Conservation (phyloP, 37 sponge, comb jelly and placozoan species). For the Petrosia ficiformis region DNA sequence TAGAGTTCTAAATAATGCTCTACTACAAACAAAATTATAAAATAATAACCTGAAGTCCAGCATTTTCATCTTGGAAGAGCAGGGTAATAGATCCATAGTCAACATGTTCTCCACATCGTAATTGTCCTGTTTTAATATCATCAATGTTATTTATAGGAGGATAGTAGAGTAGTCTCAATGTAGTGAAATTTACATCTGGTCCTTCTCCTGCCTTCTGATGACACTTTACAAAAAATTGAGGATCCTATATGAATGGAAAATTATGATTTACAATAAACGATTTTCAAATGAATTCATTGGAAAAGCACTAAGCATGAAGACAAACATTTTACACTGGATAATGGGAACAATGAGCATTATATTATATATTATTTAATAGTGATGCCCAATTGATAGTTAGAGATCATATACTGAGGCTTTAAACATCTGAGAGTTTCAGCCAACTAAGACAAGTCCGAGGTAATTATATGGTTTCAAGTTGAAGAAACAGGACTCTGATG, state of each 20-base stretch:
- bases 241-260: slow-evolving; percentile 33
- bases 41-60: slow-evolving; percentile 75
- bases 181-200: slow-evolving; percentile 16
- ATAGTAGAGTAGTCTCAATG: slow-evolving; percentile 58
- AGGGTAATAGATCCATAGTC: slow-evolving; percentile 78
- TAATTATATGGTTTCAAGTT: no score
- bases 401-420: no score
- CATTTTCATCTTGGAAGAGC: slow-evolving; percentile 65
- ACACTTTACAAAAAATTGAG: slow-evolving; percentile 42
- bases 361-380: background rate
- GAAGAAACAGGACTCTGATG: no score
- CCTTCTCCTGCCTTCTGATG: slow-evolving; percentile 30
- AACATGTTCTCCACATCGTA: slow-evolving; percentile 77
- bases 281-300: background rate
- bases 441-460: no score
- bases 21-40: no score
- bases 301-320: no score
- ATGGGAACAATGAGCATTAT: background rate
- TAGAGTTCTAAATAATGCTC: no score
- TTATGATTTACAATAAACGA: no score
- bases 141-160: slow-evolving; percentile 37
- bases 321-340: background rate
- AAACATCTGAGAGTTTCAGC: no score
- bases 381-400: no score
- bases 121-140: slow-evolving; percentile 53